Percentiles rank a stretch among this genome's conserved stretches.
Conservation (phyloP, 1,140 invertebrate genomes). For the Tetragonula clypearis region DNA sequence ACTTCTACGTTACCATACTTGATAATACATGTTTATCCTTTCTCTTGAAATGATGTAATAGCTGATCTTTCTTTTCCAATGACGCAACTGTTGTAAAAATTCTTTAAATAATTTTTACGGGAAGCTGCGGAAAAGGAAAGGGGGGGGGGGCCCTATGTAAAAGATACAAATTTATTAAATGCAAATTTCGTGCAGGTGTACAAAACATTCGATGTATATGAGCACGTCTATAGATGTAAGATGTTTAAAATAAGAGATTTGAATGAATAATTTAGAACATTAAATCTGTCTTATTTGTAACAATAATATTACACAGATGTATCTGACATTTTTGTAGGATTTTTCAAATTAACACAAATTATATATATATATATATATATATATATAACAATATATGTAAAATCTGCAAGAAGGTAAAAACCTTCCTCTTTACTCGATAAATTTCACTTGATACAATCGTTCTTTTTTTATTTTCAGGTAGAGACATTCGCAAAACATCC, state of each 20-base stretch:
- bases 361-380: not conserved
- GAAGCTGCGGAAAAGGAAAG: not conserved
- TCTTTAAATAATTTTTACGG: not conserved
- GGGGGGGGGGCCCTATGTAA: too few species aligned
- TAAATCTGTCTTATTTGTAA: not conserved
- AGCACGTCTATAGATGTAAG: not conserved
- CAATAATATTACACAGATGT: not conserved
- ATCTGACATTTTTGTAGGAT: not conserved
- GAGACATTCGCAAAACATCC: not conserved
- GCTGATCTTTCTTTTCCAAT: constrained; percentile 34
- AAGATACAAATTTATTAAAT: too few species aligned
- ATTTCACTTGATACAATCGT: not conserved
- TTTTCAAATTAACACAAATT: too few species aligned
- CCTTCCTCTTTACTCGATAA: not conserved
- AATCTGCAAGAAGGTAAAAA: not conserved
- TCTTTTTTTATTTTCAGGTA: not conserved
- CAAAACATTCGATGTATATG: not conserved
- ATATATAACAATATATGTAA: not conserved
- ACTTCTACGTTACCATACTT: constrained; percentile 17
- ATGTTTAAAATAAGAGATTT: not conserved
- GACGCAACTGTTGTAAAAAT: constrained; percentile 25
- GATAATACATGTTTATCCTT: constrained; percentile 29
- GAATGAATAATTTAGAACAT: not conserved
- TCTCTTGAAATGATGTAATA: constrained; percentile 37
- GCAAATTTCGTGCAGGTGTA: not conserved